Evolutionary conservation across 2,888 invertebrate genomes (phyloP).

Genomic region (Pterobdella sp.): DNA sequence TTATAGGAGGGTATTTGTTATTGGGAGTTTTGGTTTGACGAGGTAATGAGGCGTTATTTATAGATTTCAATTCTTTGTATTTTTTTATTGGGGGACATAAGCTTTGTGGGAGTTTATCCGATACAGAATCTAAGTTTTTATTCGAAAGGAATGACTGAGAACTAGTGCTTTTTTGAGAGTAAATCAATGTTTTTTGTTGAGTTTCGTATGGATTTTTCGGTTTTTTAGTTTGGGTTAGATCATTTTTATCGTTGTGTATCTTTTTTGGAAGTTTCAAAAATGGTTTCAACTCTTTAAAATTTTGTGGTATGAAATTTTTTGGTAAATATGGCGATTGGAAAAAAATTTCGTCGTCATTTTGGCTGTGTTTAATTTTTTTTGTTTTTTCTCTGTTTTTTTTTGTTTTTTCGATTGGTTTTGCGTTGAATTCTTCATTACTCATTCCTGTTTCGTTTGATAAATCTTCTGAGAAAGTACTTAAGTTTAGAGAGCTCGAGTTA

Average conservation of each 20-base stretch:
- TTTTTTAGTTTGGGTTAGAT: neutral
- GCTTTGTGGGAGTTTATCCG: constrained; percentile 2
- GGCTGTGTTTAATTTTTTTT: neutral
- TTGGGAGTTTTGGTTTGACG: neutral
- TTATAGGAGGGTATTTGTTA: neutral
- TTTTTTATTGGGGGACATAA: neutral
- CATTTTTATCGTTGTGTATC: neutral
- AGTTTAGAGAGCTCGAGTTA: neutral
- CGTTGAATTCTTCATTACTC: neutral
- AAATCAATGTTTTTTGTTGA: neutral
- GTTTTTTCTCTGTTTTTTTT: neutral
- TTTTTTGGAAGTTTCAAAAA: neutral
- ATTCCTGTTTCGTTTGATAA: neutral
- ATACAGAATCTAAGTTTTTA: neutral
- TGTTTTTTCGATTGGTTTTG: neutral
- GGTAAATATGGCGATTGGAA: neutral
- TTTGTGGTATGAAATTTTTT: neutral
- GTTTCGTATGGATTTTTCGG: neutral
- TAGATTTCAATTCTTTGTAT: neutral
- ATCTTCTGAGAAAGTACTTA: neutral
- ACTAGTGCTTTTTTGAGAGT: neutral
- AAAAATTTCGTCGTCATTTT: neutral
- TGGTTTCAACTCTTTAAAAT: neutral
- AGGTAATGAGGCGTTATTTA: neutral
- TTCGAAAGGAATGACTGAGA: neutral